A percentile compares a stretch with the other conserved stretches of the same genome.
Evolutionary conservation across 2,113 vertebrate genomes (phyloP).

Genomic region (Megaceryle torquata): DNA sequence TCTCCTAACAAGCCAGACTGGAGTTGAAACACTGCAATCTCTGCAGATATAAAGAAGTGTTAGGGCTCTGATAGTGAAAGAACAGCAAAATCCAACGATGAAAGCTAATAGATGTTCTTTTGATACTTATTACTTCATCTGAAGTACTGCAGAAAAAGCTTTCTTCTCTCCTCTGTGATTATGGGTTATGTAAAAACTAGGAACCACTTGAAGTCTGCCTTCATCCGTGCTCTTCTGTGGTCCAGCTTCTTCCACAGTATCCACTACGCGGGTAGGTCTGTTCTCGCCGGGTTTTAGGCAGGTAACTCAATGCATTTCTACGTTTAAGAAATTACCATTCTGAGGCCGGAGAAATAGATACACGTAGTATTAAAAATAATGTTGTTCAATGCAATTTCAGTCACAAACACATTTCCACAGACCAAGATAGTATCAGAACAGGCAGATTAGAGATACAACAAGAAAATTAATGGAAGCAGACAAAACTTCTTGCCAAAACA

Average conservation of each 20-base stretch:
- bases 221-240: not conserved
- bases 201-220: not conserved
- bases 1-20: not conserved
- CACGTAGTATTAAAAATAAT: not conserved
- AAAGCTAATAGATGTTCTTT: not conserved
- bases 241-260: not conserved
- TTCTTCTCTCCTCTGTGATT: not conserved
- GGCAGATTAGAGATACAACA: not conserved
- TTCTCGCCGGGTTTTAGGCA: not conserved
- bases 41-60: not conserved
- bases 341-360: not conserved
- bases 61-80: not conserved
- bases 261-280: not conserved
- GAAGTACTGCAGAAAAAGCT: not conserved
- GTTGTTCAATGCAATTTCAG: not conserved
- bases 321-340: not conserved
- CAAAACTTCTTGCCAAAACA: conserved; percentile 32
- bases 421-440: conserved; percentile 14
- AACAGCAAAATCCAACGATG: not conserved
- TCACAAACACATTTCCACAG: not conserved
- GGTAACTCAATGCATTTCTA: not conserved
- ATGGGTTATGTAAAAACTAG: not conserved
- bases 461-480: conserved; percentile 38
- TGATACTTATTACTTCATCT: not conserved
- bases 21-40: not conserved